Evolutionary conservation across 2,797 vertebrate genomes (phyloP).

Genomic region (Rhabdophis nuchalis): DNA sequence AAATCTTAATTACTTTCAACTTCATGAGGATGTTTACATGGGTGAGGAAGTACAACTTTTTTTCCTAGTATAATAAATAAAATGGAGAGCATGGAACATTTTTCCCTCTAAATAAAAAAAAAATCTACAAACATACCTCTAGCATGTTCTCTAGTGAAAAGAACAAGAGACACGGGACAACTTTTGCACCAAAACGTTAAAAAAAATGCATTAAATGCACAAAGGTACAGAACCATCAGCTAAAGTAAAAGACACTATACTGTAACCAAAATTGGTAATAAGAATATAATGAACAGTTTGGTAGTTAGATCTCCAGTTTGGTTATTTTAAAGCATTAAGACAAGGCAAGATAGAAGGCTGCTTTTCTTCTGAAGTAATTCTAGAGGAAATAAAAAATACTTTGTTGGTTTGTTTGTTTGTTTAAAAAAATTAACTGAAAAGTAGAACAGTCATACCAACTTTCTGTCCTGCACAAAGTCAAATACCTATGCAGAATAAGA

Average conservation of each 20-base stretch:
- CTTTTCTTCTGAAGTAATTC: slow-evolving; percentile 85
- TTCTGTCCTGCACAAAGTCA: slow-evolving; percentile 89
- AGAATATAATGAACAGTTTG: slow-evolving; percentile 88
- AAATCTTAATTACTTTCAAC: slow-evolving; percentile 98
- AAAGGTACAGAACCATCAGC: slow-evolving; percentile 92
- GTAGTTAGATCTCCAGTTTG: slow-evolving; percentile 95
- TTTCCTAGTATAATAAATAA: slow-evolving; percentile 95
- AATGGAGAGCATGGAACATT: slow-evolving; percentile 84
- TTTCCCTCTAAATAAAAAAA: slow-evolving; percentile 74
- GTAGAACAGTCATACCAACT: slow-evolving; percentile 88
- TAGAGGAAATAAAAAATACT: slow-evolving; percentile 81
- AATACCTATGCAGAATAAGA: slow-evolving; percentile 84
- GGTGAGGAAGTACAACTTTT: slow-evolving; percentile 93
- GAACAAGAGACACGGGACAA: slow-evolving; percentile 89
- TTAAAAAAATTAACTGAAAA: slow-evolving; percentile 66
- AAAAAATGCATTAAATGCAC: slow-evolving; percentile 89
- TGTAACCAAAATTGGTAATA: slow-evolving; percentile 87
- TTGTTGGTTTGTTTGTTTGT: slow-evolving; percentile 35
- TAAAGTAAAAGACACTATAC: slow-evolving; percentile 94
- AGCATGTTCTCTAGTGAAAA: slow-evolving; percentile 87
- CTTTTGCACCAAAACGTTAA: slow-evolving; percentile 87
- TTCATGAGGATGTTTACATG: slow-evolving; percentile 96
- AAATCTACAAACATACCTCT: slow-evolving; percentile 91
- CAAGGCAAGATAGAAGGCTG: slow-evolving; percentile 98
- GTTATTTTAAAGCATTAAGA: slow-evolving; percentile 99